Evolutionary conservation across 2,113 vertebrate species (phyloP), one percentile per base, ranked within the genome.

Genomic region (Mus spicilegus): DNA sequence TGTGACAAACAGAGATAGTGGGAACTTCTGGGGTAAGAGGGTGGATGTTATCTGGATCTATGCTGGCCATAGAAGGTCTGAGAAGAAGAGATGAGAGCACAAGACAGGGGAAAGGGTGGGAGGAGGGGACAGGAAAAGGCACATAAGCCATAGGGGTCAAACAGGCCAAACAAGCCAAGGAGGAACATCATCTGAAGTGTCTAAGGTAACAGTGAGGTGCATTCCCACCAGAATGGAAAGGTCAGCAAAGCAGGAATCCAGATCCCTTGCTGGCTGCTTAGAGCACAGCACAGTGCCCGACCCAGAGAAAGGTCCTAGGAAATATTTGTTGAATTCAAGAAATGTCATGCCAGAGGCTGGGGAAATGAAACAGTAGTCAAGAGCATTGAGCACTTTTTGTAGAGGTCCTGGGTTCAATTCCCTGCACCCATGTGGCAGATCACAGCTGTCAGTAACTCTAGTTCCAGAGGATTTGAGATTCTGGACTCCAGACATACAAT

Each of bases 101-200:
- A 89, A 17, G 11, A n/a, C 12, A 10, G 20, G 61, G 22, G 17
- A 0, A 10, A 9, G 42, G 2, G 2, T 1, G 33, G 24, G 4
- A 49, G 12, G n/a, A 28, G 22, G 8, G 78, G 11, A 10, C 51
- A 11, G 30, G 8, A 24, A 28, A 22, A 22, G 7, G 75, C 17
- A 80, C 4, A 12, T 4, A 72, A 75, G 49, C 28, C 36, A 91
- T 0, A 86, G 16, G 84, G 26, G 42, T 80, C 5, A 93, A 89
- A 87, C 72, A 42, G 36, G 39, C 30, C 61, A 92, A 26, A 51
- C 70, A 56, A 4, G 19, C 19, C 28, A 42, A 42, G 51, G 26
- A 75, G 5, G 49, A 81, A 6, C 63, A 58, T 2, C 26, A 42
- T 42, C 4, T 8, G 26, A 30, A 84, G 9, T 13, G 19, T 85